Evolutionary conservation across 1,140 invertebrate genomes (phyloP).

Genomic region (Scaptomyza montana): DNA sequence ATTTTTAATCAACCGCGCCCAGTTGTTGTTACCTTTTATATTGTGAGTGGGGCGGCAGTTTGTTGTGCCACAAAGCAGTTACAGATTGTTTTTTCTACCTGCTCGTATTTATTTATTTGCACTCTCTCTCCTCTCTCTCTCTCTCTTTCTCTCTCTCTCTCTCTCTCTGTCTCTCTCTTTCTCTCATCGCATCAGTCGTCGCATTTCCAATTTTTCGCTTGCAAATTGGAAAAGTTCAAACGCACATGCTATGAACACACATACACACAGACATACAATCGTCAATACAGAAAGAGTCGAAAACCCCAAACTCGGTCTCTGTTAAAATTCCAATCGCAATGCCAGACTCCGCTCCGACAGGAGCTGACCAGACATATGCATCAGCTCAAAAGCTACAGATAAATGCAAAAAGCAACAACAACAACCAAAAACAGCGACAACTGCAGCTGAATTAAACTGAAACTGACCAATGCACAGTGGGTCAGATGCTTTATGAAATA

Average conservation of each 20-base stretch:
- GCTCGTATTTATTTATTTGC: conserved; percentile 75
- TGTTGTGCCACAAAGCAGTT: conserved; percentile 70
- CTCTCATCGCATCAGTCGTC: conserved; percentile 30
- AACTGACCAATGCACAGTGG: conserved; percentile 59
- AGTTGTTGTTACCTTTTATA: conserved; percentile 61
- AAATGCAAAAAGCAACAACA: conserved; percentile 49
- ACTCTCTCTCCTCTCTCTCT: conserved; percentile 25
- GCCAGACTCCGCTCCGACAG: conserved; percentile 14
- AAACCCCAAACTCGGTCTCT: conserved; percentile 33
- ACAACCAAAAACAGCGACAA: conserved; percentile 5
- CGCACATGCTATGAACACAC: conserved; percentile 29
- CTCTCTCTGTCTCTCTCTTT: too few species aligned
- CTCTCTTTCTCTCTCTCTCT: too few species aligned
- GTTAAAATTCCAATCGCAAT: neutral
- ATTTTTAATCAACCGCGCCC: conserved; percentile 80
- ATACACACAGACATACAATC: conserved; percentile 16
- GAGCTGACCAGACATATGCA: conserved; percentile 59
- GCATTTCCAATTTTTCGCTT: conserved; percentile 81
- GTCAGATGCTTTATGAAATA: neutral
- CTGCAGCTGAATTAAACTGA: conserved; percentile 42
- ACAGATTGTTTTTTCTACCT: conserved; percentile 70
- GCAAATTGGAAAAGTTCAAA: conserved; percentile 82
- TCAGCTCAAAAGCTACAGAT: conserved; percentile 72
- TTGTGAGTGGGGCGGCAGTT: conserved; percentile 61
- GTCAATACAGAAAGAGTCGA: neutral